A percentile compares a stretch with the other conserved stretches of the same genome.
Evolutionary conservation across 2,113 vertebrate species (phyloP).

Genomic region (Pipra filicauda): DNA sequence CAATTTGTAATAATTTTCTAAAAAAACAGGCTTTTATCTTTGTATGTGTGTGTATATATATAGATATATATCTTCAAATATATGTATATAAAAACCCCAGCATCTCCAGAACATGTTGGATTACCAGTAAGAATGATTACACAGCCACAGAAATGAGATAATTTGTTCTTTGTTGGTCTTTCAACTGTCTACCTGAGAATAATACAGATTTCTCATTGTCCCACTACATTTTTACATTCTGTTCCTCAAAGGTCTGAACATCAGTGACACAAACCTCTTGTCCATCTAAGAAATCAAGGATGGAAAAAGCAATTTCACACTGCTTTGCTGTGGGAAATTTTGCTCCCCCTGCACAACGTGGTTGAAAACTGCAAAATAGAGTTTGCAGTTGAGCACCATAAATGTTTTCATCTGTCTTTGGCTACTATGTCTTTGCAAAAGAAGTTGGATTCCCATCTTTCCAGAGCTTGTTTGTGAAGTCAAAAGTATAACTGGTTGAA

Average conservation of each 20-base stretch:
- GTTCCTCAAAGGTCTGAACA: background rate
- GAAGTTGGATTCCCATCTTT: background rate
- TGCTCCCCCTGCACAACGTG: constrained; percentile 67
- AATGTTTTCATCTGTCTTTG: background rate
- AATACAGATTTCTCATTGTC: background rate
- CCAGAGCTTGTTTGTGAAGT: background rate
- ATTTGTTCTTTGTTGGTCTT: background rate
- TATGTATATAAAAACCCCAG: background rate
- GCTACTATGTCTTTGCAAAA: background rate
- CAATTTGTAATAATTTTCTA: background rate
- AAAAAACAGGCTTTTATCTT: background rate
- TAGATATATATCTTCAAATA: background rate
- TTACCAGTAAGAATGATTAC: background rate
- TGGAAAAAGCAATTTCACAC: background rate
- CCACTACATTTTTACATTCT: background rate
- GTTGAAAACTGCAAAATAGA: constrained; percentile 26
- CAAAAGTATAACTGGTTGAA: background rate
- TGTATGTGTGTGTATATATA: too few relatives aligned
- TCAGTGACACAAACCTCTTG: background rate
- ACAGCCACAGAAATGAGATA: background rate
- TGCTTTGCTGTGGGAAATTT: background rate
- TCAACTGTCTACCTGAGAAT: background rate
- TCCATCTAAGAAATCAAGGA: background rate
- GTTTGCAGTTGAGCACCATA: background rate
- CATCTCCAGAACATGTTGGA: background rate